A percentile compares a stretch with the other conserved stretches of the same genome.
phyloP scores from a whole-genome alignment of 2,797 vertebrate species.

The Thamnophis elegans region DNA sequence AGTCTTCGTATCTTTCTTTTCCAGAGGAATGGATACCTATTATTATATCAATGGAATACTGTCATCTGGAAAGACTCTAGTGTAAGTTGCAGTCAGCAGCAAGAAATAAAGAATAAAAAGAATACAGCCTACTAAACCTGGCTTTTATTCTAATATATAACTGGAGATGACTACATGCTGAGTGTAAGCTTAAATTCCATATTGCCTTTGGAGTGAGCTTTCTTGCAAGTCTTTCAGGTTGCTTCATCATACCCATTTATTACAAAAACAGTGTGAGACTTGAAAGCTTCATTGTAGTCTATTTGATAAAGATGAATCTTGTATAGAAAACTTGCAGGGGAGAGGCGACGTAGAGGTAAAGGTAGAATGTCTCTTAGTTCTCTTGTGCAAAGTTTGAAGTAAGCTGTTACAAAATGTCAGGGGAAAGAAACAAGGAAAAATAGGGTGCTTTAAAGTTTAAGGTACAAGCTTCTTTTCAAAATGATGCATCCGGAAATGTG shows the following conservation, averaged over 20 bases:
- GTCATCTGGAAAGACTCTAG: neutral
- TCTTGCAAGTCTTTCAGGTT: slow-evolving; percentile 13
- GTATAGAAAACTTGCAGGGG: neutral
- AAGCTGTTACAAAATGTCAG: slow-evolving; percentile 47
- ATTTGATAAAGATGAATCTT: slow-evolving; percentile 42
- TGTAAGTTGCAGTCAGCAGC: neutral
- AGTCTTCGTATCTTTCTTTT: neutral
- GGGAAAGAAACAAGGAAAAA: slow-evolving; percentile 46
- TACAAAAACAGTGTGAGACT: slow-evolving; percentile 48
- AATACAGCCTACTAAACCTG: slow-evolving; percentile 8
- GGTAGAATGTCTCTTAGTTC: slow-evolving; percentile 38
- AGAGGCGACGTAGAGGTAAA: neutral
- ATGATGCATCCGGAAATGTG: slow-evolving; percentile 12
- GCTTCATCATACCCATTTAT: slow-evolving; percentile 45
- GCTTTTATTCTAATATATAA: slow-evolving; percentile 22
- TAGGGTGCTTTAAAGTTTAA: slow-evolving; percentile 42
- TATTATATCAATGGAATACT: neutral
- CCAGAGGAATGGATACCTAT: neutral
- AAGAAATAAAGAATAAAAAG: neutral
- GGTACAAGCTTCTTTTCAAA: slow-evolving; percentile 40
- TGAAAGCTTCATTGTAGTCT: slow-evolving; percentile 41
- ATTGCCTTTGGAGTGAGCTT: slow-evolving; percentile 34
- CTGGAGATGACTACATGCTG: slow-evolving; percentile 22
- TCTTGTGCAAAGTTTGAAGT: slow-evolving; percentile 47
- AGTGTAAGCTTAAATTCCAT: slow-evolving; percentile 48